phyloP scores from a whole-genome alignment of 2,888 invertebrate genomes.

The Ormyrus rosae region DNA sequence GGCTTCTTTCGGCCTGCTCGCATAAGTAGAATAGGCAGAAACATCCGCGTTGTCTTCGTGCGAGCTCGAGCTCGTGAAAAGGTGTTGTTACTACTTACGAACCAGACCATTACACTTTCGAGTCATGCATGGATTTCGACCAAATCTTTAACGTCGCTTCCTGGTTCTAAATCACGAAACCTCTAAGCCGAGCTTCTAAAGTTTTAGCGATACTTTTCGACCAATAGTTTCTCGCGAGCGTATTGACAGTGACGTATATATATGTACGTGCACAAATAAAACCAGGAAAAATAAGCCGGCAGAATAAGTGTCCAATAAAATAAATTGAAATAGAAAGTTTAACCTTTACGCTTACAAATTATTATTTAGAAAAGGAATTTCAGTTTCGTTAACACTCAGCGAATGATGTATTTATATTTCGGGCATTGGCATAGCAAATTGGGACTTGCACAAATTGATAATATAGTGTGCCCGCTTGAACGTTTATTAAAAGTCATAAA shows the following conservation, averaged over 20 bases:
- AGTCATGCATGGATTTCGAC: constrained; percentile 18
- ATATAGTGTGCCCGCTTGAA: too few relatives aligned
- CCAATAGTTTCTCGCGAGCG: background rate
- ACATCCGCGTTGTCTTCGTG: constrained; percentile 17
- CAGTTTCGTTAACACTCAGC: too few relatives aligned
- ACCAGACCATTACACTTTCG: background rate
- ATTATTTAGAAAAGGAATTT: background rate
- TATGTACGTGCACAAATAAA: too few relatives aligned
- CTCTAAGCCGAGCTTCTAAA: background rate
- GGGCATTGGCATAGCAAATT: too few relatives aligned
- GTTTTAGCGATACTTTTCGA: background rate
- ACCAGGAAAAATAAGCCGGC: too few relatives aligned
- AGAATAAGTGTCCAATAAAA: background rate
- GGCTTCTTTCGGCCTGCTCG: too few relatives aligned
- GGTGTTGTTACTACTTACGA: background rate
- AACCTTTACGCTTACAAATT: background rate
- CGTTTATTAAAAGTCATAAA: too few relatives aligned
- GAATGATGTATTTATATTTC: too few relatives aligned
- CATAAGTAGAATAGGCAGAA: background rate
- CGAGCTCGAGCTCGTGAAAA: background rate
- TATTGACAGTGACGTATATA: background rate
- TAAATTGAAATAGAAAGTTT: constrained; percentile 25
- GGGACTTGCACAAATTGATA: too few relatives aligned
- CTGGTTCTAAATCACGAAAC: constrained; percentile 26
- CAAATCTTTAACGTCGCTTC: constrained; percentile 12